Conservation (phyloP, 2,797 vertebrate species). For the Geotrypetes seraphini region DNA sequence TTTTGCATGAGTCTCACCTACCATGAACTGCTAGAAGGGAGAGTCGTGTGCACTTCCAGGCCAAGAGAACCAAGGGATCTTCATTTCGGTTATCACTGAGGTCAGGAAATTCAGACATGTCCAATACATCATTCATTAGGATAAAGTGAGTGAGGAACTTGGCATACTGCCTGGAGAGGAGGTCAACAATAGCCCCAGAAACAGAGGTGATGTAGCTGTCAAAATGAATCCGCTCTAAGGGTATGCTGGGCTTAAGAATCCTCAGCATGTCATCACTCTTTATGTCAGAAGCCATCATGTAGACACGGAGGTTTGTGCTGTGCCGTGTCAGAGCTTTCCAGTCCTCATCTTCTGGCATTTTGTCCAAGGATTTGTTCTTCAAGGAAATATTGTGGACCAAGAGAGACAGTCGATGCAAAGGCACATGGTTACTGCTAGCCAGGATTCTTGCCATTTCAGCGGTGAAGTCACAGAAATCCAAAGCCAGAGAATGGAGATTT, state of each 20-base stretch:
- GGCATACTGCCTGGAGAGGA: slow-evolving; percentile 94
- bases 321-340: slow-evolving; percentile 88
- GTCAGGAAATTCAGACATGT: slow-evolving; percentile 87
- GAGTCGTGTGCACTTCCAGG: slow-evolving; percentile 89
- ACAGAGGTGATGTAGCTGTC: slow-evolving; percentile 87
- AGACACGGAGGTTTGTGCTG: slow-evolving; percentile 86
- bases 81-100: slow-evolving; percentile 89
- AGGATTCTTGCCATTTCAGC: slow-evolving; percentile 86
- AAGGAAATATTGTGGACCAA: slow-evolving; percentile 83
- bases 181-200: slow-evolving; percentile 84
- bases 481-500: slow-evolving; percentile 78
- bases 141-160: slow-evolving; percentile 93
- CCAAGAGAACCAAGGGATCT: slow-evolving; percentile 87
- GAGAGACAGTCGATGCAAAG: slow-evolving; percentile 89
- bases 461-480: slow-evolving; percentile 94
- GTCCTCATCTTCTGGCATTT: slow-evolving; percentile 81
- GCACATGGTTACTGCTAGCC: slow-evolving; percentile 72
- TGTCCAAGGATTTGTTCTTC: slow-evolving; percentile 81
- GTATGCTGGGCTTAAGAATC: slow-evolving; percentile 92
- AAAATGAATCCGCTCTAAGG: slow-evolving; percentile 91
- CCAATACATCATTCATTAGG: slow-evolving; percentile 80
- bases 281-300: slow-evolving; percentile 92
- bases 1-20: slow-evolving; percentile 38
- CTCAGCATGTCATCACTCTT: slow-evolving; percentile 85
- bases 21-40: slow-evolving; percentile 88